Evolutionary conservation across 2,888 invertebrate genomes (phyloP).

Genomic region (Theodoxus fluviatilis): DNA sequence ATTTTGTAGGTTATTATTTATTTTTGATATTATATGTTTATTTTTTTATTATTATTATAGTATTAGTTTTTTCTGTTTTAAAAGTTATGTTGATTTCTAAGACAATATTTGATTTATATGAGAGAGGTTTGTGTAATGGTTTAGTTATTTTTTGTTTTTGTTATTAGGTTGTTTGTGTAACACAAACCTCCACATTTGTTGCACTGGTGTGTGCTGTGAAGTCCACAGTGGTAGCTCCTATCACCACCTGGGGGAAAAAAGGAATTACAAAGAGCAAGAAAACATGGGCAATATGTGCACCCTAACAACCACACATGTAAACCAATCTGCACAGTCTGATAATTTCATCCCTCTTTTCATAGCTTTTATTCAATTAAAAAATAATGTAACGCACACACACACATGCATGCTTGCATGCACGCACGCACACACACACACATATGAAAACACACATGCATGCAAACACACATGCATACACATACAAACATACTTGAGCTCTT

Average conservation of each 20-base stretch:
- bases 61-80: too few species aligned
- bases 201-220: slow-evolving; percentile 19
- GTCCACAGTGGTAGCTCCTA: slow-evolving; percentile 26
- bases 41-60: too few species aligned
- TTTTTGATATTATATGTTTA: too few species aligned
- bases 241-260: slow-evolving; percentile 17
- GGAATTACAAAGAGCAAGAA: background rate
- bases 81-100: too few species aligned
- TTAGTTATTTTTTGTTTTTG: too few species aligned
- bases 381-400: background rate
- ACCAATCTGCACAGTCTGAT: too few species aligned
- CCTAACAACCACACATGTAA: too few species aligned
- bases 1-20: too few species aligned
- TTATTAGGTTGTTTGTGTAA: too few species aligned
- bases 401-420: slow-evolving; percentile 28
- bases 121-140: too few species aligned
- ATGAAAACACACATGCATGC: background rate
- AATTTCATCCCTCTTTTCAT: background rate
- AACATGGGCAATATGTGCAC: background rate
- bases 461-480: background rate
- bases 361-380: background rate
- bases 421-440: background rate
- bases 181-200: slow-evolving; percentile 22
- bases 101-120: too few species aligned
- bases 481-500: slow-evolving; percentile 6